Conservation (phyloP, 1,140 invertebrate genomes). For the Lasioglossum albipes region DNA sequence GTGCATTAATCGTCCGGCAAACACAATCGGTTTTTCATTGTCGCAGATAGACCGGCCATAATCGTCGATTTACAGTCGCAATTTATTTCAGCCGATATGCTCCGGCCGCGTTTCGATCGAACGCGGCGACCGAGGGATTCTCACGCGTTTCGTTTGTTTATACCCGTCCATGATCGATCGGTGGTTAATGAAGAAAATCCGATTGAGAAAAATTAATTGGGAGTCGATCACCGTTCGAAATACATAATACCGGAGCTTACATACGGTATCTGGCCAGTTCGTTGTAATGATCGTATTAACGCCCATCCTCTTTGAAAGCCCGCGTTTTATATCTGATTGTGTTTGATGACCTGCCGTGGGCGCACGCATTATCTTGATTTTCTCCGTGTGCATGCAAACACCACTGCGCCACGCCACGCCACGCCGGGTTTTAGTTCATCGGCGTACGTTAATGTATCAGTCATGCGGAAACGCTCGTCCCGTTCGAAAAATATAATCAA, state of each 20-base stretch:
- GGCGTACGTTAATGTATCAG: conserved; percentile 11
- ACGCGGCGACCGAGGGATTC: conserved; percentile 1
- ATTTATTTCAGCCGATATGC: conserved; percentile 48
- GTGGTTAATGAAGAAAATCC: conserved; percentile 43
- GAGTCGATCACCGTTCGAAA: not conserved
- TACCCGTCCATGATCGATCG: conserved; percentile 46
- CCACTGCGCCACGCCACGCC: not conserved
- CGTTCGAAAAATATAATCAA: conserved; percentile 24
- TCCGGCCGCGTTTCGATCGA: conserved; percentile 13
- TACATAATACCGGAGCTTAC: not conserved
- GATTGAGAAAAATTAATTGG: conserved; percentile 40
- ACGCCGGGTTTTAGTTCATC: conserved; percentile 5
- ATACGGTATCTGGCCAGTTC: not conserved
- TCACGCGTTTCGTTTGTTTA: conserved; percentile 44
- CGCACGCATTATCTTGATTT: conserved; percentile 32
- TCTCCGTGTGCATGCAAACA: conserved; percentile 1
- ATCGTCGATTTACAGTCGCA: conserved; percentile 53
- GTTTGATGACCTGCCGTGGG: not conserved
- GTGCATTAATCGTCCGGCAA: conserved; percentile 40
- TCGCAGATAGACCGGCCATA: conserved; percentile 41
- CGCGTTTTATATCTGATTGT: conserved; percentile 3
- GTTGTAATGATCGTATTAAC: conserved; percentile 12
- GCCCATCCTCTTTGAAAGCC: not conserved
- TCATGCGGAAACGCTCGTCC: not conserved
- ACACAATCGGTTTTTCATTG: conserved; percentile 59